Evolutionary conservation across 1,140 invertebrate genomes (phyloP), one percentile per base, ranked within the genome.

Genomic region (Drosophila repletoides): DNA sequence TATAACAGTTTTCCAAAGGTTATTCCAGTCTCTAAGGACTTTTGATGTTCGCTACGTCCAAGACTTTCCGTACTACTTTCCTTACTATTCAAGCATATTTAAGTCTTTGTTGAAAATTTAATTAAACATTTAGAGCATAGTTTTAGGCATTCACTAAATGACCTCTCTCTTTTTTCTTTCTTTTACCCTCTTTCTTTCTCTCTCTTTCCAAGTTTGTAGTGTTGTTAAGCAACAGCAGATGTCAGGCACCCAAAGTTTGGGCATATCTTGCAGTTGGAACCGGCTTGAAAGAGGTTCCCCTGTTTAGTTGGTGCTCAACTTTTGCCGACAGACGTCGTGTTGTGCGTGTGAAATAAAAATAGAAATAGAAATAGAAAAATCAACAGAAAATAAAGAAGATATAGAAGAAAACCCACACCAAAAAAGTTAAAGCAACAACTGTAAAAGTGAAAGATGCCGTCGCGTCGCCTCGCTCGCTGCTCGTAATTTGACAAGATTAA

Each of bases 371-470:
- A 24, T 10, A 15, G 7, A 3, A 21, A 49, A 41, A 9, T 21
- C 53, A 40, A 43, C n/a, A 45, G 40, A 26, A n/a, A 43, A 9
- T 10, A n/a, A n/a, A n/a, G n/a, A 33, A 55, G 17, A 43, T 15
- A 43, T 43, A 55, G 17, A 68, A 55, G 15, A 43, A 64, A 48
- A 19, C 29, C 56, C 64, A 60, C 38, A 12, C 60, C 29, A 21
- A 49, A 51, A 14, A n/a, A n/a, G n/a, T n/a, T 9, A 22, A 43
- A 22, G n/a, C 26, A 24, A 15, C 53, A 65, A 59, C 69, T 45
- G 60, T 71, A 83, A 84, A 84, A 84, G 79, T 84, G 79, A 84
- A 84, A 84, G 80, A 84, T 46, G 46, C 29, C 28, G 29, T 15
- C 33, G 56, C n/a, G 22, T 9, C 41, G 12, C 5, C 33, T 28